These are phyloP conservation scores for Atractosteus spatula DNA, from an alignment of 2,113 vertebrate species.

Conservation along the genomic window DNA sequence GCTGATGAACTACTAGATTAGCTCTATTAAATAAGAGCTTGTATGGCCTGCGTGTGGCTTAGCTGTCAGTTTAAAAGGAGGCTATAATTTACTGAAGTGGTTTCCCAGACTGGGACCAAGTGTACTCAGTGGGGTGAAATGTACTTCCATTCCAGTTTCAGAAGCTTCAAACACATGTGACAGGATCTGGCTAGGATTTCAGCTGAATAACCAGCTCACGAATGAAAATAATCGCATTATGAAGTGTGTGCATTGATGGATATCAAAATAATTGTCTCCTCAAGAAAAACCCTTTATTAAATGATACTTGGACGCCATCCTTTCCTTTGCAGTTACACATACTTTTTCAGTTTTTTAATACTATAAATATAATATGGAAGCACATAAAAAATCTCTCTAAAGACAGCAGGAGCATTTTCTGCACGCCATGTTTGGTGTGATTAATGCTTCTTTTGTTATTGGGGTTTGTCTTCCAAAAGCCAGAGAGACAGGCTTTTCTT, in stretches of 20 bases:
- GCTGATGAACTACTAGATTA: no score
- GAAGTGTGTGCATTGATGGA: slow-evolving; percentile 22
- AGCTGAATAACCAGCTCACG: slow-evolving; percentile 40
- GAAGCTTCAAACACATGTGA: background rate
- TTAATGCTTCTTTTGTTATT: background rate
- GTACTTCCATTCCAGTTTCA: slow-evolving; percentile 12
- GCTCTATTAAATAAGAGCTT: no score
- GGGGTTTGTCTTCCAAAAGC: no score
- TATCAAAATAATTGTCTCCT: slow-evolving; percentile 28
- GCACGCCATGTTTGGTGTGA: background rate
- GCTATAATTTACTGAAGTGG: slow-evolving; percentile 45
- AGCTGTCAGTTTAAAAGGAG: slow-evolving; percentile 47
- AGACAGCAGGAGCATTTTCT: background rate
- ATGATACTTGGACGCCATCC: slow-evolving; percentile 1
- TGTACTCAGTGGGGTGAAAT: slow-evolving; percentile 33
- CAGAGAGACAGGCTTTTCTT: no score
- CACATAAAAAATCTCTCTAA: slow-evolving; percentile 2
- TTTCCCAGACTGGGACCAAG: slow-evolving; percentile 19
- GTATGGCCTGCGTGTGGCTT: slow-evolving; percentile 5
- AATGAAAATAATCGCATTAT: slow-evolving; percentile 37
- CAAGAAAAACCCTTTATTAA: slow-evolving; percentile 14
- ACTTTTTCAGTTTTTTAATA: slow-evolving; percentile 15
- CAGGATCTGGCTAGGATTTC: slow-evolving; percentile 25
- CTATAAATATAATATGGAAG: background rate
- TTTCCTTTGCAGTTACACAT: background rate